Evolutionary conservation across 2,888 invertebrate species (phyloP).

Genomic region (Drosophila antonietae): DNA sequence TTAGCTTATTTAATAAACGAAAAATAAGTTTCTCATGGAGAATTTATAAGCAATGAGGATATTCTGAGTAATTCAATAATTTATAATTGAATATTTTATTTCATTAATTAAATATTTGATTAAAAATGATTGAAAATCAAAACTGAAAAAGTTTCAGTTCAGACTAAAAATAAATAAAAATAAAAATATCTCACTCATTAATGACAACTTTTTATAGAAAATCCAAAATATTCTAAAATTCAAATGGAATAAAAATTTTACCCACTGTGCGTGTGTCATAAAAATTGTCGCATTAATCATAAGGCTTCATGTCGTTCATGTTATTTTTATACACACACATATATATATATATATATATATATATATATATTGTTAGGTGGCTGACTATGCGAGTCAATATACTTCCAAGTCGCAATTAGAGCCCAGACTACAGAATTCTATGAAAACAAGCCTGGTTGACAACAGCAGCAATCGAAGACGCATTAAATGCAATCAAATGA

Average conservation of each 20-base stretch:
- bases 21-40: too few relatives aligned
- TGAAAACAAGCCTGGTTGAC: slow-evolving; percentile 55
- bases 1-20: too few relatives aligned
- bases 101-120: neutral
- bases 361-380: neutral
- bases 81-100: too few relatives aligned
- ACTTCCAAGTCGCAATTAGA: slow-evolving; percentile 73
- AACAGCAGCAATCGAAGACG: slow-evolving; percentile 29
- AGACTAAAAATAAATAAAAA: too few relatives aligned
- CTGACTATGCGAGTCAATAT: slow-evolving; percentile 51
- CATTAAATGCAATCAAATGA: slow-evolving; percentile 68
- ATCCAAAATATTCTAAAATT: too few relatives aligned
- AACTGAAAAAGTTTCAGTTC: too few relatives aligned
- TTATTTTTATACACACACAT: slow-evolving; percentile 19
- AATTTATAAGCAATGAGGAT: too few relatives aligned
- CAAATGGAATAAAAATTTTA: too few relatives aligned
- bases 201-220: too few relatives aligned
- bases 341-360: too few relatives aligned
- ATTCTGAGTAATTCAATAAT: too few relatives aligned
- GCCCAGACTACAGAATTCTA: slow-evolving; percentile 67
- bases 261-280: slow-evolving; percentile 65
- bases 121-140: neutral
- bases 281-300: slow-evolving; percentile 83
- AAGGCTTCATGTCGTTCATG: slow-evolving; percentile 50
- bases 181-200: too few relatives aligned